Evolutionary conservation across 2,113 vertebrate genomes (phyloP), one percentile per base, ranked within the genome.

Genomic region (Peromyscus californicus): DNA sequence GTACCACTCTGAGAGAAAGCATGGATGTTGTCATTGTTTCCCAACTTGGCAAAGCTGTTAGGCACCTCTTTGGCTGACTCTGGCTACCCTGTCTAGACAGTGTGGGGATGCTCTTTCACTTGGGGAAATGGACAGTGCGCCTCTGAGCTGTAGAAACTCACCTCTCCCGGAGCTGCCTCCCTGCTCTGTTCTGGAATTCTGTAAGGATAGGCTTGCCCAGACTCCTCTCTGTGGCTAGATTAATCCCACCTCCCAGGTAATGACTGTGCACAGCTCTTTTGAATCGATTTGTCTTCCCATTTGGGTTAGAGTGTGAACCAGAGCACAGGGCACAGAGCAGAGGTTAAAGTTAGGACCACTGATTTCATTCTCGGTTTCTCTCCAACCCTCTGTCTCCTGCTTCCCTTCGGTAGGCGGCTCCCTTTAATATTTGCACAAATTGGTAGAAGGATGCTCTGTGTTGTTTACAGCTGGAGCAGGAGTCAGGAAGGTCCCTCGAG

Each of bases 391-490:
- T 92, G 67, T 85, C 74, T 90, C 69, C 67, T 15, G 89, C 12
- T 83, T 78, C 36, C 72, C 84, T 97, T 91, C 39, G 42, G 36
- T 63, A 21, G n/a, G 63, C 90, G 51, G 16, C 31, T n/a, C 84
- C 70, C 90, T 83, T 84, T 67, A 97, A 95, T 97, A 97, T 97
- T 93, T 97, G 95, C 82, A 97, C 9, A 0, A 59, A 74, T 98
- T 97, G 93, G 96, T 82, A 98, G 89, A 96, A 92, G 90, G 29
- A 94, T 91, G 69, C 95, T 97, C 98, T 98, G 59, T 96, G 78
- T 72, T 59, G 33, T 90, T 9, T 39, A 61, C 16, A 83, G 93
- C 72, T 87, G 78, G 89, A 31, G 19, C 79, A 39, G 8, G 42
- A 12, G 67, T 70, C 78, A 79, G 92, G 39, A 31, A 48, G 42